Base-by-base conservation (phyloP, 2,113 vertebrate species). In the Genyomyrus donnyi region DNA sequence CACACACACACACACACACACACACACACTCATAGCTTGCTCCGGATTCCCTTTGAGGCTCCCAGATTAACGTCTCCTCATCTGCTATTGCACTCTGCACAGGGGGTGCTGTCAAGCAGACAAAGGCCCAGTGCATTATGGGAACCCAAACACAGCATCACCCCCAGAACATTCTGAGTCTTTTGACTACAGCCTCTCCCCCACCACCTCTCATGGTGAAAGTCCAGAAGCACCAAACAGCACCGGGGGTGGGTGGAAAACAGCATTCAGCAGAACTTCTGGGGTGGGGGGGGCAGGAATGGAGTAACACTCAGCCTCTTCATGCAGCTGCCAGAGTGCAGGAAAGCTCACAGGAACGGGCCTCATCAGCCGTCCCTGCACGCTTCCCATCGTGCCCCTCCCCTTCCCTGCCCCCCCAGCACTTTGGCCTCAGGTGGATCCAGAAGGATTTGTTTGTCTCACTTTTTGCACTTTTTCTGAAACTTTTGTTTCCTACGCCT, bases 321-420 rank as follows among this genome's bases (percentile, higher is more conserved):
- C 24, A 66, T 8, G n/a, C 62, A 70, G 62, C 62, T 70, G 62
- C 62, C n/a, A 31, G 10, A 49, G 53, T 1, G 42, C 89, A 87
- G 89, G 89, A 88, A 87, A 90, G 31, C 89, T 86, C 89, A 90
- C 66, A 88, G 62, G 85, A 90, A 87, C 27, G 24, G 84, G n/a
- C 58, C n/a, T 70, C 53, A 27, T 70, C n/a, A 11, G 58, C 19
- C 27, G 48, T 49, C 66, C 39, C 56, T n/a, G 45, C 21, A 50
- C 46, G 27, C 49, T 87, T 74, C 62, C 89, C 46, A 52, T 77
- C 46, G n/a, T 15, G 52, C 24, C 19, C 7, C 50, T 58, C 17
- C 70, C 52, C n/a, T 74, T 2, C 70, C 46, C 83, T 48, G 17
- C 3, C 35, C 56, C 66, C 42, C 42, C 53, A 74, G 84, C 24